Conservation (phyloP, 2,888 invertebrate species). For the Colletes collaris region DNA sequence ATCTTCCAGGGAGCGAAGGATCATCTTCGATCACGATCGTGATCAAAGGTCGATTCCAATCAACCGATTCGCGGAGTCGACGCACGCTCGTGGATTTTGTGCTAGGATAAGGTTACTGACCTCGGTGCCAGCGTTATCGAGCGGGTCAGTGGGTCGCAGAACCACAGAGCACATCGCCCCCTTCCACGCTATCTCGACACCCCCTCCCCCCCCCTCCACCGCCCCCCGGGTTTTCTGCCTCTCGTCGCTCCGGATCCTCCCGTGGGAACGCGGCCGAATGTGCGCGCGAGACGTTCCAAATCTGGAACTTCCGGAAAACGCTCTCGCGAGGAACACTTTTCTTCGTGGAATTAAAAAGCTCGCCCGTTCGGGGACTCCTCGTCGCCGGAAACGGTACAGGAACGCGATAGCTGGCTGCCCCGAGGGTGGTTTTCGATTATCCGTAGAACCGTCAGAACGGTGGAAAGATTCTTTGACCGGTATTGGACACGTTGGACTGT, state of each 20-base stretch:
- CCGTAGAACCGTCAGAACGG: no score
- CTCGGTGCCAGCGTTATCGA: conserved; percentile 82
- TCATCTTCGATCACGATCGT: conserved; percentile 41
- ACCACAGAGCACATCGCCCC: conserved; percentile 83
- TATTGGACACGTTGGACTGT: no score
- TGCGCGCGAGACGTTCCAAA: conserved; percentile 45
- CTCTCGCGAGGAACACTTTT: conserved; percentile 13
- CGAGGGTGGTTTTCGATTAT: no score
- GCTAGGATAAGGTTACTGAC: conserved; percentile 81
- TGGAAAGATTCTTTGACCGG: no score
- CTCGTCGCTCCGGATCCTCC: conserved; percentile 81
- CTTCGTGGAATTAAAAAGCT: conserved; percentile 31
- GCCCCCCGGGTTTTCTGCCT: conserved; percentile 77
- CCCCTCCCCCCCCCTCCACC: conserved; percentile 58
- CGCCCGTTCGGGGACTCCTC: no score
- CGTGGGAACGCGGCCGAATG: conserved; percentile 66
- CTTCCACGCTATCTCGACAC: conserved; percentile 15
- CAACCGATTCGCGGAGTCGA: conserved; percentile 31
- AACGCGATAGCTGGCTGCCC: no score
- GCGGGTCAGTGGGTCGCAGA: conserved; percentile 88
- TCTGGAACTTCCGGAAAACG: conserved; percentile 39
- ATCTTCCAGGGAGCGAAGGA: conserved; percentile 11
- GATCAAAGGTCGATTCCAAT: conserved; percentile 38
- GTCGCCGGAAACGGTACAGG: no score
- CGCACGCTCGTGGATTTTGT: conserved; percentile 69